Base-by-base conservation (phyloP, 2,797 vertebrate species). In the Enteromius mattozi region DNA sequence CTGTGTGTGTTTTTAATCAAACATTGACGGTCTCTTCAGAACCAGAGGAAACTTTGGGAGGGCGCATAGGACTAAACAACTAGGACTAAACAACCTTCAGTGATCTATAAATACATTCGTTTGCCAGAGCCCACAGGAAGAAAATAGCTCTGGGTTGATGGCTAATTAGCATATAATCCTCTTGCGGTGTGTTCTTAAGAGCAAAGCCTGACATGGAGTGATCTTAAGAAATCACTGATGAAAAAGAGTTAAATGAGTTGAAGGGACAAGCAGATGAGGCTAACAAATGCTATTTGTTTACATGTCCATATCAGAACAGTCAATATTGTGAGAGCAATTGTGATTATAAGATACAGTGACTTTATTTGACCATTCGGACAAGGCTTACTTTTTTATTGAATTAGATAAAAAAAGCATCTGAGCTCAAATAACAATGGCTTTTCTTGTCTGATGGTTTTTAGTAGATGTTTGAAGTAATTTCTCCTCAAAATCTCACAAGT, bases 161-260 rank as follows among this genome's bases (percentile, higher is more conserved):
- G 89, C 78, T 82, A 84, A 89, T 78, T 86, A 82, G 69, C 87
- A 74, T 84, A 78, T 90, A 92, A 94, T 90, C 90, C 87, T 90
- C 83, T 89, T 91, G 86, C 30, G 35, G 45, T 4, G 27, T 75
- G 56, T 74, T 10, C 86, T 87, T 91, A 90, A 88, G 40, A 89
- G 63, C 90, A 89, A 92, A 89, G 88, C 81, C 88, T 90, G 90
- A 89, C 85, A 88, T 77, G 3, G 35, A 45, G 21, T 66, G 37
- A 80, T 68, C 81, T 59, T 70, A 45, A 78, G 59, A 68, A 61
- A 75, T 81, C 61, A 75, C 49, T 61, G 35, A 51, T 77, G 37
- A 69, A 68, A 74, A 35, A 37, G 65, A 82, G 47, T 83, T 56
- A 30, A 77, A 83, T 30, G 59, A 82, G 81, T 59, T 66, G 30